Base-by-base conservation (phyloP, 1,140 invertebrate species). In the Panagrolaimus sp. region DNA sequence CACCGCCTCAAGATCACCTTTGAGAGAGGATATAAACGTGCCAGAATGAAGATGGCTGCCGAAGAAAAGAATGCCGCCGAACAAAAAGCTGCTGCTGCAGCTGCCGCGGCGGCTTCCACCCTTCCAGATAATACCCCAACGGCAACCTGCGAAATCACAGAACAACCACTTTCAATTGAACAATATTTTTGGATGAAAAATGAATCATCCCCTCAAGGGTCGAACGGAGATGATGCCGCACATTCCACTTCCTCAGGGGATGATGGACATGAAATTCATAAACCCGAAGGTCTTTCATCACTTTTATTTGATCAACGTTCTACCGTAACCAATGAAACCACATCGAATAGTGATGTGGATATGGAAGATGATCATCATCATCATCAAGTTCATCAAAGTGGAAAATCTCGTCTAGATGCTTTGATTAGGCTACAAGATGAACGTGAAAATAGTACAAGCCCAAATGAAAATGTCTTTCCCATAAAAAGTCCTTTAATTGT, bases 41-140 rank as follows among this genome's bases (percentile, higher is more conserved):
- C 75, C 24, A 44, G 75, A 21, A 76, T 76, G 75, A 76, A 76
- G 73, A 58, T 76, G 68, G 75, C 75, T 15, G 72, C 73, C 74
- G 72, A 71, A 52, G 32, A 38, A 38, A 38, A 38, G 32, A 65
- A 70, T 24, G 17, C 32, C 21, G 21, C 28, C 15, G 76, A 67
- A 58, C 68, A 64, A 28, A 24, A n/a, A 48, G 17, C 46, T 63
- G 32, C 24, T 65, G n/a, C 32, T 38, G 32, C 32, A 38, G 52
- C 21, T 1, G 28, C 21, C 12, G 68, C 68, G 12, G 43, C 62
- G 12, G n/a, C 63, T 8, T 8, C 64, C 10, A 21, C 55, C 8
- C 68, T 63, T 14, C 68, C 68, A 2, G 14, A 15, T 8, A 24
- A 44, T 4, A 21, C 12, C 10, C 58, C 58, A 14, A 52, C 68